A percentile compares a stretch with the other conserved stretches of the same genome.
Evolutionary conservation across 2,113 vertebrate species (phyloP).

Genomic region (Barbus barbus): DNA sequence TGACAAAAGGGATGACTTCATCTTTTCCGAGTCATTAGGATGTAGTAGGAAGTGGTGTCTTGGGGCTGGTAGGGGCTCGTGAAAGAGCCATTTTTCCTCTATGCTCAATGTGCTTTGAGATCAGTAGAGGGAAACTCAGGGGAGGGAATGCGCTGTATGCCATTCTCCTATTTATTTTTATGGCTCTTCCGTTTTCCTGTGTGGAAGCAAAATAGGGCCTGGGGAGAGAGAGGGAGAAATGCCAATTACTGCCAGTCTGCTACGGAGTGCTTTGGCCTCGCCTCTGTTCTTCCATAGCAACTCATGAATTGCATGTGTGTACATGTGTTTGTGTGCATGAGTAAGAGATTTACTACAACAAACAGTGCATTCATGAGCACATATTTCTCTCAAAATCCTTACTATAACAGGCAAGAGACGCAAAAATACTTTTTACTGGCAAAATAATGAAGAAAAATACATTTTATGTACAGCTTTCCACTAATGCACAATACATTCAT

Average conservation of each 20-base stretch:
- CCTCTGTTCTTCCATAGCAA: conserved; percentile 37
- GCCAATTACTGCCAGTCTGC: conserved; percentile 34
- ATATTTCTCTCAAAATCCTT: not conserved
- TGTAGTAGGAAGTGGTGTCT: conserved; percentile 34
- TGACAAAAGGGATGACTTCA: conserved; percentile 43
- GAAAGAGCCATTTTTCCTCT: conserved; percentile 45
- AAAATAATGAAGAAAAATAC: not conserved
- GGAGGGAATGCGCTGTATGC: conserved; percentile 31
- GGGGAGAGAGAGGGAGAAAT: conserved; percentile 29
- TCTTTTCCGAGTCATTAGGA: conserved; percentile 34
- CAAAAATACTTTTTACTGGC: too few species aligned
- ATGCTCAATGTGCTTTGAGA: conserved; percentile 33
- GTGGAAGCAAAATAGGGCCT: conserved; percentile 37
- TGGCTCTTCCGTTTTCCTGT: conserved; percentile 38
- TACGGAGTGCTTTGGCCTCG: conserved; percentile 17
- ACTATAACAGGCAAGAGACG: not conserved
- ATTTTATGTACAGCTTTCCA: not conserved
- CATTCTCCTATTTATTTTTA: conserved; percentile 49
- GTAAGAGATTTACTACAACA: not conserved
- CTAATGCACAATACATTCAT: not conserved
- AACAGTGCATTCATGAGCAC: not conserved
- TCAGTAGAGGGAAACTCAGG: not conserved
- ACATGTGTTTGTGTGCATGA: conserved; percentile 29
- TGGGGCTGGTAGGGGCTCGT: conserved; percentile 1
- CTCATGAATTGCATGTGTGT: conserved; percentile 11